phyloP scores from a whole-genome alignment of 1,140 invertebrate genomes.

The Bombus picipes region DNA sequence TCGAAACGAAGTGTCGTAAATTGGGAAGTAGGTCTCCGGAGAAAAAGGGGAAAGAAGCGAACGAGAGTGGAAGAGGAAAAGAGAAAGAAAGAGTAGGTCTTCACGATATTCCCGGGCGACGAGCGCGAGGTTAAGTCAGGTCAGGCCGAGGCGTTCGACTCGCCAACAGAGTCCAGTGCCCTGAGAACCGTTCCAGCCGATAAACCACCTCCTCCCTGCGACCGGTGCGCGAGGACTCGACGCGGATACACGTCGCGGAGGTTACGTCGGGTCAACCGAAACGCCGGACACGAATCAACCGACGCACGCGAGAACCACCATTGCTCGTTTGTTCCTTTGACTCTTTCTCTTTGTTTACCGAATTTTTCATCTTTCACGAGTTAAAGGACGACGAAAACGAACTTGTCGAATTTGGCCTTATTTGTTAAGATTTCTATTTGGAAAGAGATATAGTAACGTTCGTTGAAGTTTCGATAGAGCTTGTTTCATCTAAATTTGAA shows the following conservation, averaged over 20 bases:
- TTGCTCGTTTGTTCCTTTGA: slow-evolving; percentile 33
- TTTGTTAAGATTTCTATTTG: neutral
- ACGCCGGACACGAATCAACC: slow-evolving; percentile 64
- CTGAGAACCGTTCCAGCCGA: slow-evolving; percentile 69
- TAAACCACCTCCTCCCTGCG: slow-evolving; percentile 57
- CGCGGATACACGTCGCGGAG: slow-evolving; percentile 67
- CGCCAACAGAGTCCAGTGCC: slow-evolving; percentile 60
- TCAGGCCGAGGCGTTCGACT: slow-evolving; percentile 59
- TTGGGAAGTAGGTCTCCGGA: neutral
- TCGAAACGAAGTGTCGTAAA: slow-evolving; percentile 1
- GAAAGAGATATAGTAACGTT: neutral
- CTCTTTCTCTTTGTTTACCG: slow-evolving; percentile 5
- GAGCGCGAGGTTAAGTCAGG: slow-evolving; percentile 63
- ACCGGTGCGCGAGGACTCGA: slow-evolving; percentile 61
- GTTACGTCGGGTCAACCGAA: slow-evolving; percentile 69
- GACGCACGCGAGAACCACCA: slow-evolving; percentile 63
- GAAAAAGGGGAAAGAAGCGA: neutral
- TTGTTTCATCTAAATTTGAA: too few species aligned
- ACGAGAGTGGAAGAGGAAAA: neutral
- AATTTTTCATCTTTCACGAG: neutral
- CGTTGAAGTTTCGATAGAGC: neutral
- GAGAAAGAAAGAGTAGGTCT: neutral
- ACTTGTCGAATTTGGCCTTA: neutral
- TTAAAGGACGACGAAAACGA: neutral
- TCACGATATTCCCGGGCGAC: slow-evolving; percentile 48